These are phyloP conservation scores for Drosophila monieri DNA, from an alignment of 2,888 invertebrate genomes.

Conservation along the genomic window DNA sequence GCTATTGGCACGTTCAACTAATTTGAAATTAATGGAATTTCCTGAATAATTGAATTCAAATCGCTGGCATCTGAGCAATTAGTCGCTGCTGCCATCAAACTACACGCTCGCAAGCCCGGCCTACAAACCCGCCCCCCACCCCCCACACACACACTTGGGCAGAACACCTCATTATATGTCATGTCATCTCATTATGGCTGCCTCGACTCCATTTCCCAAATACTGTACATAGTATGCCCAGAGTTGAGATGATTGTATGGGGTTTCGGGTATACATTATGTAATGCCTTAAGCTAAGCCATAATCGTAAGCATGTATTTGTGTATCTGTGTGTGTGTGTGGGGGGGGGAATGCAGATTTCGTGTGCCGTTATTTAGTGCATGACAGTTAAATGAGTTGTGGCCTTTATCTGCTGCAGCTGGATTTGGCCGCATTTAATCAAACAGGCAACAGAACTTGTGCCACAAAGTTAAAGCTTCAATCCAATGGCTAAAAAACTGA, in stretches of 20 bases:
- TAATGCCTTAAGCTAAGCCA: constrained; percentile 51
- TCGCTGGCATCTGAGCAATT: constrained; percentile 79
- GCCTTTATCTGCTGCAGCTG: constrained; percentile 41
- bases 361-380: constrained; percentile 74
- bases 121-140: constrained; percentile 18
- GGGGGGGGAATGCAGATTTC: constrained; percentile 60
- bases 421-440: constrained; percentile 32
- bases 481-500: neutral
- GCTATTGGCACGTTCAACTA: constrained; percentile 74
- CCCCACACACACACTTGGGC: neutral
- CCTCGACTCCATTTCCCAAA: constrained; percentile 32
- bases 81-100: constrained; percentile 65
- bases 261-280: constrained; percentile 51
- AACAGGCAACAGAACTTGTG: constrained; percentile 19
- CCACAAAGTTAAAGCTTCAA: constrained; percentile 38
- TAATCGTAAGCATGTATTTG: constrained; percentile 4
- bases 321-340: constrained; percentile 4
- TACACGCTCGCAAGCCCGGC: constrained; percentile 41
- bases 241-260: constrained; percentile 4
- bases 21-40: constrained; percentile 81
- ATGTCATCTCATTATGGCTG: constrained; percentile 76
- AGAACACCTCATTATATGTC: constrained; percentile 74
- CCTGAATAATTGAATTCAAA: constrained; percentile 80
- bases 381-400: constrained; percentile 80
- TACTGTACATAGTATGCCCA: constrained; percentile 7